Evolutionary conservation across 1,140 invertebrate genomes (phyloP), one percentile per base, ranked within the genome.

Genomic region (Drosophila kanapiae): DNA sequence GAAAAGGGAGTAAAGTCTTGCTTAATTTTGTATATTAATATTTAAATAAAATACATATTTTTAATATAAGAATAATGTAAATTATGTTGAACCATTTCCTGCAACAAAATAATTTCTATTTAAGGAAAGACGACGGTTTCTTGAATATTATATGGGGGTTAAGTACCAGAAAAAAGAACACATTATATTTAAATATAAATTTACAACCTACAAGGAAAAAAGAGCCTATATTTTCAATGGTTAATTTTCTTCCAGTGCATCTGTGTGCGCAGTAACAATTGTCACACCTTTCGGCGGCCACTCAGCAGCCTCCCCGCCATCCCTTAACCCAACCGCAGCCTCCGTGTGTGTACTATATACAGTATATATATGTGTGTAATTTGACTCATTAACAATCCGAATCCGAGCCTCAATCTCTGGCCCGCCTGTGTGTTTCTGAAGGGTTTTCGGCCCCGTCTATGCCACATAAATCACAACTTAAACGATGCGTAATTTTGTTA

Each of bases 301-400:
- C 85, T 90, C 85, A 91, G 82, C 85, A 91, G 54, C 42, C 49
- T 42, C 45, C 43, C 61, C 58, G 11, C 11, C 43, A 23, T 49
- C 51, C 47, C 54, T 42, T 33, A 18, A 35, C 29, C 58, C 33
- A n/a, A 27, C 40, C 48, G 54, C 48, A 62, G 49, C 35, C 43
- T 54, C 60, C 59, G 54, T 43, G 43, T 54, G 80, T 51, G 38
- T 33, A 38, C 37, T 38, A 38, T 56, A 56, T 27, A 38, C 1
- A 9, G 5, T 27, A 38, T 38, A 56, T 14, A 40, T 40, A 38
- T 81, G 61, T 91, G 64, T 91, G 87, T 91, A 91, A 91, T 91
- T 91, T 82, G 87, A 91, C 88, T 91, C 87, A 91, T 91, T 91
- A 91, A 91, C 88, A 91, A 88, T 87, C 62, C 71, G 77, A 80